Evolutionary conservation across 2,113 vertebrate species (phyloP).

Genomic region (Pseudorhombus dupliciocellatus): DNA sequence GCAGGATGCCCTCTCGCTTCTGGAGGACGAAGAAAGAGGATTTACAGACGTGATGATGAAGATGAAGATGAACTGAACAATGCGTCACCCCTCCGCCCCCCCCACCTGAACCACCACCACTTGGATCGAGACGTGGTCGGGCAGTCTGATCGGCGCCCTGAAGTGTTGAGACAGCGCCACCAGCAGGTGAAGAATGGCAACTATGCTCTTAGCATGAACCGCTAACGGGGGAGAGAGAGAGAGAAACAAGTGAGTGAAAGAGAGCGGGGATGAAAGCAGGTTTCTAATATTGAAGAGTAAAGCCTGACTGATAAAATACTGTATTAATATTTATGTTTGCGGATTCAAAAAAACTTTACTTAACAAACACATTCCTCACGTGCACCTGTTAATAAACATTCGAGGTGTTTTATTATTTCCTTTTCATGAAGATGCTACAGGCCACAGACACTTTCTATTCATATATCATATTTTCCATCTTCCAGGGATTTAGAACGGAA

Average conservation of each 20-base stretch:
- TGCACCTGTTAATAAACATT: neutral
- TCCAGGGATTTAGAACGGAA: slow-evolving; percentile 26
- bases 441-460: slow-evolving; percentile 12
- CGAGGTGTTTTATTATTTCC: neutral
- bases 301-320: neutral
- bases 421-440: neutral
- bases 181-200: slow-evolving; percentile 95
- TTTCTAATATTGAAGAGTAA: too few species aligned
- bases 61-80: too few species aligned
- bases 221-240: slow-evolving; percentile 72
- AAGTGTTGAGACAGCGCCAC: slow-evolving; percentile 96
- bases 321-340: too few species aligned
- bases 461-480: neutral
- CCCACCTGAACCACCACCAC: slow-evolving; percentile 97
- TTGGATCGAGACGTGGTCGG: slow-evolving; percentile 97
- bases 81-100: too few species aligned
- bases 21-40: slow-evolving; percentile 61
- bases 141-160: slow-evolving; percentile 94
- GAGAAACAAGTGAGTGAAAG: neutral
- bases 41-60: too few species aligned
- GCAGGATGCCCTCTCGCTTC: slow-evolving; percentile 98
- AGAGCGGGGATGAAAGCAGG: too few species aligned
- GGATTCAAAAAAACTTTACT: too few species aligned
- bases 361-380: neutral
- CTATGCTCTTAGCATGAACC: slow-evolving; percentile 95